phyloP scores from a whole-genome alignment of 64 coral and sea anemone species.

The Porites lutea region DNA sequence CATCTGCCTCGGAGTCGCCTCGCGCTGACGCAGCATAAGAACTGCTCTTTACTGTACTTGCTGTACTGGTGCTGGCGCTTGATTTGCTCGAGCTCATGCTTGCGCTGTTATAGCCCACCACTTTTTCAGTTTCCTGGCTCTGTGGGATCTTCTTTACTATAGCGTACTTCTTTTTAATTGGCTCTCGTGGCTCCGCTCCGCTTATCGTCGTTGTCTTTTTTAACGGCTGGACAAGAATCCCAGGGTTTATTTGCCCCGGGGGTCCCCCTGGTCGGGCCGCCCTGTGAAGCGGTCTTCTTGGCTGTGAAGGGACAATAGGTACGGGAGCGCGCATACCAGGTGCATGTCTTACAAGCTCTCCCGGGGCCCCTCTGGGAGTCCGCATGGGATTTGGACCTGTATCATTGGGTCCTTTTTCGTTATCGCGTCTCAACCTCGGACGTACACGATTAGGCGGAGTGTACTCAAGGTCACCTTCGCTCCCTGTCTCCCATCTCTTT shows the following conservation, averaged over 20 bases:
- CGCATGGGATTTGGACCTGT: background rate
- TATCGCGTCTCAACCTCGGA: constrained; percentile 79
- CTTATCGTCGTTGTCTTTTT: constrained; percentile 88
- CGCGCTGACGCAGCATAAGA: constrained; percentile 74
- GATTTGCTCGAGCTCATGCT: constrained; percentile 94
- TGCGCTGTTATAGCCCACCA: constrained; percentile 72
- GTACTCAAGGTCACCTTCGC: constrained; percentile 81
- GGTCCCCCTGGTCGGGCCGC: constrained; percentile 61
- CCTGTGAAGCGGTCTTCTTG: constrained; percentile 81
- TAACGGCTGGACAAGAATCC: constrained; percentile 78
- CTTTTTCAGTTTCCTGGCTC: constrained; percentile 78
- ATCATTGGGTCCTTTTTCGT: constrained; percentile 62
- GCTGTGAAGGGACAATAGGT: constrained; percentile 87
- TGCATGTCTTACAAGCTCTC: constrained; percentile 64
- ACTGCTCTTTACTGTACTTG: constrained; percentile 97
- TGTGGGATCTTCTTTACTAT: constrained; percentile 93
- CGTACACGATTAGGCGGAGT: constrained; percentile 72
- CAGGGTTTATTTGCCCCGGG: constrained; percentile 30
- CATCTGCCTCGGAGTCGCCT: constrained; percentile 84
- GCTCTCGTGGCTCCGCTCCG: constrained; percentile 54
- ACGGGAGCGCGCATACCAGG: constrained; percentile 78
- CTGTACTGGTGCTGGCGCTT: constrained; percentile 89
- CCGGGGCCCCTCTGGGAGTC: constrained; percentile 45
- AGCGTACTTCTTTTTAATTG: constrained; percentile 94
- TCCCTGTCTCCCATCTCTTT: constrained; percentile 87